Percentiles rank a stretch among this genome's conserved stretches.
phyloP scores from a whole-genome alignment of 2,888 invertebrate species.

The Catonia carolina region DNA sequence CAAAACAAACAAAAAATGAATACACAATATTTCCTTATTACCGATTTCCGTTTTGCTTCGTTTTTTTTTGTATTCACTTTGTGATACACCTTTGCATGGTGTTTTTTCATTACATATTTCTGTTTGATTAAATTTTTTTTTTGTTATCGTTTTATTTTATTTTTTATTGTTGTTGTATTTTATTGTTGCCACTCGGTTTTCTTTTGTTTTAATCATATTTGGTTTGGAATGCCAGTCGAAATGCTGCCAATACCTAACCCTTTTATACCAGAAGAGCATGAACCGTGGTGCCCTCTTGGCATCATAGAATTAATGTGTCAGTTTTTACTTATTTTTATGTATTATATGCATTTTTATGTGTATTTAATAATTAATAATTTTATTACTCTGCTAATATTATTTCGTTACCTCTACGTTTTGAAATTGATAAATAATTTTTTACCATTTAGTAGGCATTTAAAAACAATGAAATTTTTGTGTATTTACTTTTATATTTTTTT shows the following conservation, averaged over 20 bases:
- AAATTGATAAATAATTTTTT: too few relatives aligned
- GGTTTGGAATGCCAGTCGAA: slow-evolving; percentile 32
- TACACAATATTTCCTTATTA: too few relatives aligned
- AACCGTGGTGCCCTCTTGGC: slow-evolving; percentile 74
- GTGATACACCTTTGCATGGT: slow-evolving; percentile 12
- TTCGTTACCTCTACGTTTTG: too few relatives aligned
- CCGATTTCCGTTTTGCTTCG: too few relatives aligned
- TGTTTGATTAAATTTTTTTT: slow-evolving; percentile 21
- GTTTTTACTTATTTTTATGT: slow-evolving; percentile 34
- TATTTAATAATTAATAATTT: too few relatives aligned
- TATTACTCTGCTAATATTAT: too few relatives aligned
- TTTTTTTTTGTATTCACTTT: slow-evolving; percentile 11
- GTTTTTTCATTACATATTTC: not conserved
- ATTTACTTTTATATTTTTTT: too few relatives aligned
- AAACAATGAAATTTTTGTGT: too few relatives aligned
- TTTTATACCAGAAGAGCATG: slow-evolving; percentile 82
- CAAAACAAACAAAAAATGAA: too few relatives aligned
- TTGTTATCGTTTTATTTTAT: slow-evolving; percentile 22
- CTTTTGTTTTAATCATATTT: slow-evolving; percentile 14
- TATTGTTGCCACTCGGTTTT: slow-evolving; percentile 8
- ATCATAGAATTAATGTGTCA: slow-evolving; percentile 28
- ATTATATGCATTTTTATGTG: too few relatives aligned
- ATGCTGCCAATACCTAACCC: slow-evolving; percentile 73
- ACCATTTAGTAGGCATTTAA: too few relatives aligned
- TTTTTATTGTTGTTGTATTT: slow-evolving; percentile 17